Base-by-base conservation (phyloP, 2,797 vertebrate genomes). In the Danio jaintianensis region DNA sequence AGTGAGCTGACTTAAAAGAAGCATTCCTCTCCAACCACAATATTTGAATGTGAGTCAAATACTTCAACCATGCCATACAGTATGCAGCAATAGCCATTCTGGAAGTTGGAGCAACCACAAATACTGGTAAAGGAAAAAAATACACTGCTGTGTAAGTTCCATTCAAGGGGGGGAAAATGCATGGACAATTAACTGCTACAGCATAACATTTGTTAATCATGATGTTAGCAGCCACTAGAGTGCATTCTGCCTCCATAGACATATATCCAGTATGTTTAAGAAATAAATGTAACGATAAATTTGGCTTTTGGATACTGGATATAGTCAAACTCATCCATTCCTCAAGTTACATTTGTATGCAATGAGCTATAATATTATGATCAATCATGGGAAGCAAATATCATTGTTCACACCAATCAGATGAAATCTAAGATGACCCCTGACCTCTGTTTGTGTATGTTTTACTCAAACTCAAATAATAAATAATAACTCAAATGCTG, bases 221-320 rank as follows among this genome's bases (percentile, higher is more conserved):
- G 5, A 75, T 75, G 18, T 16, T 29, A 59, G 29, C 7, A 13
- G 47, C 56, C 52, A 61, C 58, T 75, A 50, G 72, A 50, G 11
- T 16, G 12, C n/a, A n/a, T n/a, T n/a, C n/a, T n/a, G n/a, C 62
- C 36, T 43, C 18, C 45, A 45, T 1, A 20, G 42, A 22, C 13
- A 12, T 0, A 13, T 15, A 20, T 64, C 12, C 12, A 4, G 42
- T 61, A 4, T 3, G 16, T 22, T 18, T 16, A 8, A 13, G 18
- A 47, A 47, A 8, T 4, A 3, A 1, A 6, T 4, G 5, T 11
- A 63, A n/a, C 9, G 42, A 43, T 63, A 43, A 43, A 18, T 7
- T 29, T 29, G 3, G 29, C 29, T 3, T 29, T 29, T 29, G 8
- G 10, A 63, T 63, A 1, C 38, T 63, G 61, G 8, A n/a, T 16